A percentile compares a stretch with the other conserved stretches of the same genome.
phyloP scores from a whole-genome alignment of 2,888 invertebrate genomes.

The Microctonus aethiopoides region DNA sequence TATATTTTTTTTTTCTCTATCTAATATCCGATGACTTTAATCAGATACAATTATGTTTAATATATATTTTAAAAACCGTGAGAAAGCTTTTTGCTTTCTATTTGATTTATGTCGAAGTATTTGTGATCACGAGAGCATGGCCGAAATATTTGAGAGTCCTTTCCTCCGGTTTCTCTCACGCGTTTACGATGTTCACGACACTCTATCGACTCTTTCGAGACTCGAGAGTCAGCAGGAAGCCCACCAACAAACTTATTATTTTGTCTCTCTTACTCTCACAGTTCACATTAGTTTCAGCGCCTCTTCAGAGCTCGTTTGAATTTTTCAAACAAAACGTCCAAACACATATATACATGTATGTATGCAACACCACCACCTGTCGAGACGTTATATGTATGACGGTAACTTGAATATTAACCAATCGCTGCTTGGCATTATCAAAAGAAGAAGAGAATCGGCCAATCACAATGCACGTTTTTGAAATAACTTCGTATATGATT shows the following conservation, averaged over 20 bases:
- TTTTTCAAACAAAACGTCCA: constrained; percentile 25
- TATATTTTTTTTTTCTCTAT: neutral
- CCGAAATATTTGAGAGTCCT: constrained; percentile 3
- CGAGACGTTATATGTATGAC: constrained; percentile 3
- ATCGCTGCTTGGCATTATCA: neutral
- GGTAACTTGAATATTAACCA: neutral
- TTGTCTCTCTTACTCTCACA: constrained; percentile 1
- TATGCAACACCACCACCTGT: constrained; percentile 15
- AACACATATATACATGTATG: constrained; percentile 12
- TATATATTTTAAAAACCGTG: neutral
- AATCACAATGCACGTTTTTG: neutral
- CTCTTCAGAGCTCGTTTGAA: neutral
- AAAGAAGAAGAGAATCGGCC: constrained; percentile 16
- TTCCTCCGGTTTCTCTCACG: constrained; percentile 12
- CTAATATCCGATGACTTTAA: constrained; percentile 16
- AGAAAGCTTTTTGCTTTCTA: neutral
- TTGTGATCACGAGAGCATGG: constrained; percentile 1
- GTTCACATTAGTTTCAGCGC: neutral
- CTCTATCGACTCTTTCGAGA: neutral
- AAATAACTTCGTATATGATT: neutral
- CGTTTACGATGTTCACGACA: constrained; percentile 11
- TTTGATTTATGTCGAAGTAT: neutral
- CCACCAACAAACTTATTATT: neutral
- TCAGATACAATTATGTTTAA: neutral
- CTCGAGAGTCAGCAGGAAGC: no score